phyloP scores from a whole-genome alignment of 2,113 vertebrate genomes.

The Elephantulus edwardii region DNA sequence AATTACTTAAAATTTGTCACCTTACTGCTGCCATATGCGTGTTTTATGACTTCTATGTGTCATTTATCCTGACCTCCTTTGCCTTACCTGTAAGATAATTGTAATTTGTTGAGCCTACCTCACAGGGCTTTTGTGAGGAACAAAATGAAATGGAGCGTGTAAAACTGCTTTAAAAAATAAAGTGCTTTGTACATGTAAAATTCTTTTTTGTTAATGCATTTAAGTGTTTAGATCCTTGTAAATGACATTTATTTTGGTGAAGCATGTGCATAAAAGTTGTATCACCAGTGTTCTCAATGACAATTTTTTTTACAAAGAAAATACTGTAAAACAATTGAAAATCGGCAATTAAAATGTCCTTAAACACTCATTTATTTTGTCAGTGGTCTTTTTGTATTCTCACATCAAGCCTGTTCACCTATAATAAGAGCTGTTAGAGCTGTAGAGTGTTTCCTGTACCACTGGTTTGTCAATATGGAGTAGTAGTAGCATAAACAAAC shows the following conservation, averaged over 20 bases:
- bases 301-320: constrained; percentile 6
- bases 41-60: constrained; percentile 4
- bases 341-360: constrained; percentile 20
- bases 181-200: constrained; percentile 43
- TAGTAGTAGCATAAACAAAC: background rate
- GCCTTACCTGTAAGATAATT: constrained; percentile 60
- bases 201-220: constrained; percentile 50
- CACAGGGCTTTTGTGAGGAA: constrained; percentile 73
- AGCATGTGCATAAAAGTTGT: constrained; percentile 49
- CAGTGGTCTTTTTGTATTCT: constrained; percentile 31
- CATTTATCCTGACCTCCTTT: constrained; percentile 32
- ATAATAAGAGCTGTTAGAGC: background rate
- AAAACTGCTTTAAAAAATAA: constrained; percentile 44
- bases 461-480: constrained; percentile 27
- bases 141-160: constrained; percentile 35
- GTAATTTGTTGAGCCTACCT: constrained; percentile 58
- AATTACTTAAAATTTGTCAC: constrained; percentile 55
- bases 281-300: constrained; percentile 43
- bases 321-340: background rate
- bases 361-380: constrained; percentile 46
- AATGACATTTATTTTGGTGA: constrained; percentile 54
- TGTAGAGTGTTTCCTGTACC: background rate
- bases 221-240: constrained; percentile 60
- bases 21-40: background rate
- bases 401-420: constrained; percentile 13